Base-by-base conservation (phyloP, 2,797 vertebrate species). In the Mareca strepera region DNA sequence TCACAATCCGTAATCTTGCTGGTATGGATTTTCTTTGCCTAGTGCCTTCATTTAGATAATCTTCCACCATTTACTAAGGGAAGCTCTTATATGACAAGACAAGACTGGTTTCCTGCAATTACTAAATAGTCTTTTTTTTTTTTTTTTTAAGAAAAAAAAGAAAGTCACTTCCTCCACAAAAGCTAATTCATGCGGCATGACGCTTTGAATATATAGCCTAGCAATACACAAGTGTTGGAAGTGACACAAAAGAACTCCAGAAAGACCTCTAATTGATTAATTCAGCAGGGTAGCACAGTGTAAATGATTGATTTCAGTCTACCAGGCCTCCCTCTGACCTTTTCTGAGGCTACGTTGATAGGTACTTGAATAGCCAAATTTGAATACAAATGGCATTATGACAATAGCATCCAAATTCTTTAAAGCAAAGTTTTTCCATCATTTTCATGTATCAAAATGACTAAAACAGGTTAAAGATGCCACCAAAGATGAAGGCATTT, bases 241-340 rank as follows among this genome's bases (percentile, higher is more conserved):
- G n/a, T 50, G 22, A 59, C 91, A 96, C 76, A 94, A 83, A 91
- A 78, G 91, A 91, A 62, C 55, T 82, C 69, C 6, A 6, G 89
- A 82, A 85, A 91, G 44, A 58, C 58, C 92, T 89, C 68, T 77
- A 90, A 93, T 88, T 90, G 79, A 93, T 90, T 92, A 58, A 92
- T 96, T 95, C 84, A 96, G 37, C 46, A 69, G 73, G 66, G 50
- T 52, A 59, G 50, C 73, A 69, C 76, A 8, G n/a, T 76, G 87
- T 59, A 92, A 95, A 94, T 95, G 79, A 94, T 83, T 93, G 76
- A 94, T 94, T 90, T 92, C 64, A 66, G 68, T 20, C 64, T 87
- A 77, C 75, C 58, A 89, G 92, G 76, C 83, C 75, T 93, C 81
- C 39, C 62, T 79, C 69, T 66, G 76, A 85, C 82, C 85, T 94